Evolutionary conservation across 2,888 invertebrate genomes (phyloP).

Genomic region (Stenichneumon culpator): DNA sequence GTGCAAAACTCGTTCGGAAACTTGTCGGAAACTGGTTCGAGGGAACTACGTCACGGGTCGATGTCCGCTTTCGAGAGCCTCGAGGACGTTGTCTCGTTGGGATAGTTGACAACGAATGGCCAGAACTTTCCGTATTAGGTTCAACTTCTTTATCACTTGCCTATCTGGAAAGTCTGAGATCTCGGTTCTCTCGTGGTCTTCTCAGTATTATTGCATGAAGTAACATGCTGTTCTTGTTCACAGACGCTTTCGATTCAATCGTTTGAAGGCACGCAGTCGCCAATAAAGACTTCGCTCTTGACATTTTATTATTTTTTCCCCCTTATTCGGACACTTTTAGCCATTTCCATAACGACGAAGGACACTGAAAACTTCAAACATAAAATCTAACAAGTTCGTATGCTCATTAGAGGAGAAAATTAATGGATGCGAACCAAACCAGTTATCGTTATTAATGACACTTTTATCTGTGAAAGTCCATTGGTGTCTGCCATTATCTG

Average conservation of each 20-base stretch:
- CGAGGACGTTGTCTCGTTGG: conserved; percentile 2
- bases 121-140: background rate
- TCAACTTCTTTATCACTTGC: background rate
- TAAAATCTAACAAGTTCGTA: background rate
- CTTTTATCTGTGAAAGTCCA: background rate
- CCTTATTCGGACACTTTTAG: too few species aligned
- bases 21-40: conserved; percentile 51
- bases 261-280: background rate
- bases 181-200: background rate
- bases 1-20: conserved; percentile 42
- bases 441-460: background rate
- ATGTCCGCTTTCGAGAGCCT: conserved; percentile 38
- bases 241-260: conserved; percentile 17
- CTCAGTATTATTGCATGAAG: conserved; percentile 14
- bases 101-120: conserved; percentile 6
- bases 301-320: background rate
- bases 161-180: background rate
- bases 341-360: background rate
- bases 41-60: conserved; percentile 38
- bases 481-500: background rate
- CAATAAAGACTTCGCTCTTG: background rate
- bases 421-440: background rate
- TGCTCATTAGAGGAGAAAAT: background rate
- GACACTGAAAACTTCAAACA: background rate
- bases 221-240: background rate